Evolutionary conservation across 2,797 vertebrate genomes (phyloP), one percentile per base, ranked within the genome.

Genomic region (Schizopygopsis pylzovi): DNA sequence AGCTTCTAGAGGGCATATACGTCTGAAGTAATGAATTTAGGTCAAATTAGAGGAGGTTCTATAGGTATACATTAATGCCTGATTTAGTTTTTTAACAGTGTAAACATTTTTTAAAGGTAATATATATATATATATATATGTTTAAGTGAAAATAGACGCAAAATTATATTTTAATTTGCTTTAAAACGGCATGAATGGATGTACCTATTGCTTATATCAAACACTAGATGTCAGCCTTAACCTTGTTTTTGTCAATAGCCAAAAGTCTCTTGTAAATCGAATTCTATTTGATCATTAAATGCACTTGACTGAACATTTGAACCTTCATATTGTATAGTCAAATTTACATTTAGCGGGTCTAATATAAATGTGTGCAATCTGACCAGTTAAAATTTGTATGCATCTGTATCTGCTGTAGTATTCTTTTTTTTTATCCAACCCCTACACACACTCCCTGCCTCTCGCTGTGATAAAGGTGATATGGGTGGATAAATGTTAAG

Each of bases 381-480:
- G 18, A 25, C 13, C 1, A 15, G 28, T 18, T 63, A 16, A n/a
- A 67, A 80, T 28, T 4, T 16, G 13, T 22, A 18, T 22, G 16
- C 63, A 88, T 92, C 80, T 87, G 88, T 90, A 63, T 82, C 56
- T 78, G 39, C 81, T 72, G 33, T 61, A 56, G 4, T 80, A 37
- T 78, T 45, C 54, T 70, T 45, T 78, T 47, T 41, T 12, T 6
- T 39, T 39, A 76, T 72, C 56, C 84, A 43, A 85, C 80, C 85
- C 78, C 84, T 72, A 37, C 28, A 70, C 76, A 56, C 12, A 6
- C 67, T 52, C 41, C 70, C 18, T 71, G 49, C 61, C 79, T 80
- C 39, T 88, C 82, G 86, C 65, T 81, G 12, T 85, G 63, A 79
- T 80, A 87, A 67, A 87, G 43, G 82, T 18, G 76, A 59, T 80